Evolutionary conservation across 2,888 invertebrate species (phyloP).

Genomic region (Leucozona laternaria): DNA sequence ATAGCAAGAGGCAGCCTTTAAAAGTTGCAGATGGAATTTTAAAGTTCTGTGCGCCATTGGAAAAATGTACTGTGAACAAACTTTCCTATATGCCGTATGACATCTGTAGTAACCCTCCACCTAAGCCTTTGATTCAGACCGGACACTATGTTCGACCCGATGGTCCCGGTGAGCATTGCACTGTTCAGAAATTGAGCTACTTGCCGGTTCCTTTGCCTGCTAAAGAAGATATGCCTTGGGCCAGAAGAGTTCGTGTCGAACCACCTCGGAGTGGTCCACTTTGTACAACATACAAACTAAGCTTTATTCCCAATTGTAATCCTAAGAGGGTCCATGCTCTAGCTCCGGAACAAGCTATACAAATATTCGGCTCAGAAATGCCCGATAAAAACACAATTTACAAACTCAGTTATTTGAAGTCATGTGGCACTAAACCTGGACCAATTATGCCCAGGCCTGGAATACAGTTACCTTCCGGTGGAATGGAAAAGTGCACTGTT

Average conservation of each 20-base stretch:
- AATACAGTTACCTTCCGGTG: constrained; percentile 78
- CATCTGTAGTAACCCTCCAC: constrained; percentile 81
- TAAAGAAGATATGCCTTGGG: constrained; percentile 83
- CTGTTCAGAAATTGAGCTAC: constrained; percentile 85
- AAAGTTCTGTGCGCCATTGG: constrained; percentile 79
- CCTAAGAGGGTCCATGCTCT: constrained; percentile 77
- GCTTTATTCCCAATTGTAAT: constrained; percentile 82
- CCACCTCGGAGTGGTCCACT: constrained; percentile 81
- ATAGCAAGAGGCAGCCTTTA: constrained; percentile 80
- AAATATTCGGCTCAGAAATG: constrained; percentile 79
- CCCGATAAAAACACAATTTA: constrained; percentile 81
- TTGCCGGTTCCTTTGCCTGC: constrained; percentile 83
- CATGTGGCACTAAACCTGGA: constrained; percentile 79
- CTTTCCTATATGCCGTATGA: constrained; percentile 82
- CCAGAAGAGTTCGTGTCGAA: constrained; percentile 78
- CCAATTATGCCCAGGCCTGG: constrained; percentile 79
- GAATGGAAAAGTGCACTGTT: constrained; percentile 81
- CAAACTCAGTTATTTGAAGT: constrained; percentile 81
- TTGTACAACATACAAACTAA: constrained; percentile 82
- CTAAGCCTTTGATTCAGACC: constrained; percentile 79
- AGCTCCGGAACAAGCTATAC: constrained; percentile 78
- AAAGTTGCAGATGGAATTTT: constrained; percentile 78
- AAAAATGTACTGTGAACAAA: constrained; percentile 81
- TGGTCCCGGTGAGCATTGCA: constrained; percentile 80
- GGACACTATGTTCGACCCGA: constrained; percentile 78